Base-by-base conservation (phyloP, 2,797 vertebrate genomes). In the Cottoperca gobio region DNA sequence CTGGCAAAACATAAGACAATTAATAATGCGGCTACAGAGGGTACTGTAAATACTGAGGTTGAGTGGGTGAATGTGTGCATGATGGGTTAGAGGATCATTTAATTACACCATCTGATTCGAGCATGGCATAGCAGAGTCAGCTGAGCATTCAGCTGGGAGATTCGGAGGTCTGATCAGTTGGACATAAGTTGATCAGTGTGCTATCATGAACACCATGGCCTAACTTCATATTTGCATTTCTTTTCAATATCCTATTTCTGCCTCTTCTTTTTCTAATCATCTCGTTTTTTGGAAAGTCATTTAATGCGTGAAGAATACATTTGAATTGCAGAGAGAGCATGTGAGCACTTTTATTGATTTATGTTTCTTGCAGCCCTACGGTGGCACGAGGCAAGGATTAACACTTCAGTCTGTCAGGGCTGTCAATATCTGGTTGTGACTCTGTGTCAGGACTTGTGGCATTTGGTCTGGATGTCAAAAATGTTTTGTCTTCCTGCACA, bases 351-450 rank as follows among this genome's bases (percentile, higher is more conserved):
- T 0, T 76, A 87, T 80, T 66, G 82, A 90, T 80, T 74, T 71
- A 17, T 69, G 42, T 72, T 63, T 62, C 70, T 37, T 57, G 50
- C 42, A 26, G 58, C 48, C 77, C 68, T 59, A 12, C 17, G 79
- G 69, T 76, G 81, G n/a, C 61, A 21, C 63, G 60, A 85, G 59
- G 79, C 70, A 67, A 81, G 87, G 76, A 87, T 88, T 84, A 87
- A 83, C 85, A 86, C 79, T 86, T 86, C 67, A 83, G 70, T 84
- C 74, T 81, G 48, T 83, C 70, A 45, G 31, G 24, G 3, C 39
- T 78, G 73, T 81, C 78, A 21, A 73, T 86, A 80, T 79, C 54
- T 66, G 46, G 13, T 21, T 71, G 23, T 45, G 61, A 74, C 66
- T 73, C 35, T 9, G 40, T 82, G 64, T 42, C 50, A 60, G 6